These are phyloP conservation scores for Goniozus legneri DNA, from an alignment of 1,140 invertebrate genomes.

Conservation along the genomic window DNA sequence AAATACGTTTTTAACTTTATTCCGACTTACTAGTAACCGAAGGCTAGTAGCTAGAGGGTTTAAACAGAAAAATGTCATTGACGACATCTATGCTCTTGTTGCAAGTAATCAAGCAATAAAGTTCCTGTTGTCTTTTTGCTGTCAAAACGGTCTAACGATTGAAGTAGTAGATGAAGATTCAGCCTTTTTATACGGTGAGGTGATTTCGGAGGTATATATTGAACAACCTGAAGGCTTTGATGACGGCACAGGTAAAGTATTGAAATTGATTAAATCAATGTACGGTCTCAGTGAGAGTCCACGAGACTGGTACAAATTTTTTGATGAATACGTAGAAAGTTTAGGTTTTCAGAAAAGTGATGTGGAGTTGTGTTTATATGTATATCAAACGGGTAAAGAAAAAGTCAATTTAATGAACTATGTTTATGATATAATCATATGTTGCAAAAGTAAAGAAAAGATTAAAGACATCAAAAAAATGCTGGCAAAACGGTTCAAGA, in stretches of 20 bases:
- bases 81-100: conserved; percentile 10
- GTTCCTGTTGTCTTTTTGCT: conserved; percentile 8
- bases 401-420: conserved; percentile 3
- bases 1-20: background rate
- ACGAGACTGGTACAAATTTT: conserved; percentile 28
- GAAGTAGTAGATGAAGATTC: conserved; percentile 13
- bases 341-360: conserved; percentile 13
- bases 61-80: conserved; percentile 9
- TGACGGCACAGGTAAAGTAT: conserved; percentile 18
- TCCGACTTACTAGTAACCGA: no score
- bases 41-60: conserved; percentile 12
- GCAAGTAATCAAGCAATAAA: conserved; percentile 11
- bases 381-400: background rate
- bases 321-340: conserved; percentile 13
- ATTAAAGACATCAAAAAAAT: no score
- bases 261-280: conserved; percentile 26
- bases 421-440: conserved; percentile 9
- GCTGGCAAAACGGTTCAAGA: no score
- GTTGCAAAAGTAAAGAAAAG: background rate
- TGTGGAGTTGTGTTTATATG: conserved; percentile 15
- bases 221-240: conserved; percentile 36
- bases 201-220: conserved; percentile 9
- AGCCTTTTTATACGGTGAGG: conserved; percentile 14
- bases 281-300: conserved; percentile 36
- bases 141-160: conserved; percentile 1